Evolutionary conservation across 2,888 invertebrate genomes (phyloP), one percentile per base, ranked within the genome.

Genomic region (Caenorhabditis sp.): DNA sequence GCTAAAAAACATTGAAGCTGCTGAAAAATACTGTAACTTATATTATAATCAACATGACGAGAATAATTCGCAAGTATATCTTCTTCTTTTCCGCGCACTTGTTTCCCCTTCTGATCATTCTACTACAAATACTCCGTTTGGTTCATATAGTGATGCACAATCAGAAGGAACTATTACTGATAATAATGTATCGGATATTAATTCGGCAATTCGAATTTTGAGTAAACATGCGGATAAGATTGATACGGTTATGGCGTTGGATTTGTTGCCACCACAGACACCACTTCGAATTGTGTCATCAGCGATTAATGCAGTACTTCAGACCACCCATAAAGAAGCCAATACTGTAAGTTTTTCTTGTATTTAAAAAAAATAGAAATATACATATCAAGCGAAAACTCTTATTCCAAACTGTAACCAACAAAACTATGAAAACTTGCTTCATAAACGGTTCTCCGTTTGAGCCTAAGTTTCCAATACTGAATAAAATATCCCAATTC

Each of bases 211-310:
- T 5, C 90, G 91, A 77, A 90, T 97, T 65, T 89, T 97, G 49
- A 93, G 94, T 84, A 92, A 93, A 80, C 92, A 95, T 88, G 94
- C 95, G 0, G 91, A 92, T 12, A 92, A 93, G 88, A 93, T 97
- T 83, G 92, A 95, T 83, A 93, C 95, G 0, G 82, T 84, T 3
- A 58, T 70, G 91, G 93, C 92, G 0, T 88, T 95, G 63, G 91
- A 93, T 78, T 92, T 93, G 76, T 89, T 97, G 66, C 95, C 97
- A 0, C 92, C 93, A 83, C 91, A 91, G 23, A 92, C 95, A 69
- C 92, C 92, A 0, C 90, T 97, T 12, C 89, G 91, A 49, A 91
- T 93, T 62, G 91, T 97, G 1, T 87, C 89, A 62, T 82, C 83
- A 17, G 90, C 89, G 70, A 81, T 90, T 69, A 92, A 92, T 84